A percentile compares a stretch with the other conserved stretches of the same genome.
Evolutionary conservation across 2,888 invertebrate genomes (phyloP).

Genomic region (Ormia ochracea): DNA sequence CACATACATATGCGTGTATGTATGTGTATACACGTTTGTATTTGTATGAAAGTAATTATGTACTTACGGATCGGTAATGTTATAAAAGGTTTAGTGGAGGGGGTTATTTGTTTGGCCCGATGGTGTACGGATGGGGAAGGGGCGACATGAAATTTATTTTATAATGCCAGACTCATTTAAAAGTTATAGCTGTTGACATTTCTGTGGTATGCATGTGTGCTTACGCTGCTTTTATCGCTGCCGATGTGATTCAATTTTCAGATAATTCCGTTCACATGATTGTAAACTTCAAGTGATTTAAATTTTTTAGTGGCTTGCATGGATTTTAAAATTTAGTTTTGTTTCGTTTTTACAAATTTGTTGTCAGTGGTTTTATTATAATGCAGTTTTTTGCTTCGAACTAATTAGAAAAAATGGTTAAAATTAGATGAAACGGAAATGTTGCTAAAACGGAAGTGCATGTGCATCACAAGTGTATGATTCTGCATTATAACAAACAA

Average conservation of each 20-base stretch:
- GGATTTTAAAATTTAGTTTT: neutral
- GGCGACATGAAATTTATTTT: neutral
- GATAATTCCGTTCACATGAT: conserved; percentile 44
- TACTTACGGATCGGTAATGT: too few species aligned
- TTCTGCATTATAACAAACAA: too few species aligned
- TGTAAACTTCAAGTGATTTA: conserved; percentile 44
- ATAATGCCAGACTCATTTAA: conserved; percentile 22
- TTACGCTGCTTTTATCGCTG: conserved; percentile 11
- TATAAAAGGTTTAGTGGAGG: neutral
- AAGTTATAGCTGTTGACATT: conserved; percentile 47
- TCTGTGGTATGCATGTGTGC: too few species aligned
- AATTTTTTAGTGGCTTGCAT: conserved; percentile 22
- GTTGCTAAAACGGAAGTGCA: neutral
- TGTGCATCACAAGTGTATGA: too few species aligned
- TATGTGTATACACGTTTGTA: neutral
- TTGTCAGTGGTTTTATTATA: neutral
- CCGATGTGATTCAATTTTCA: conserved; percentile 43
- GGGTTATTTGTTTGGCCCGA: neutral
- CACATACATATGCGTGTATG: neutral
- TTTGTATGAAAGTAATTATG: too few species aligned
- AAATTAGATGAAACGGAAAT: neutral
- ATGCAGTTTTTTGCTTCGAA: conserved; percentile 35
- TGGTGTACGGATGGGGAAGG: neutral
- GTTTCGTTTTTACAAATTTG: neutral
- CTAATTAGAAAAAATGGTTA: conserved; percentile 34